Evolutionary conservation across 2,888 invertebrate species (phyloP), one percentile per base, ranked within the genome.

Genomic region (Pollenia amentaria): DNA sequence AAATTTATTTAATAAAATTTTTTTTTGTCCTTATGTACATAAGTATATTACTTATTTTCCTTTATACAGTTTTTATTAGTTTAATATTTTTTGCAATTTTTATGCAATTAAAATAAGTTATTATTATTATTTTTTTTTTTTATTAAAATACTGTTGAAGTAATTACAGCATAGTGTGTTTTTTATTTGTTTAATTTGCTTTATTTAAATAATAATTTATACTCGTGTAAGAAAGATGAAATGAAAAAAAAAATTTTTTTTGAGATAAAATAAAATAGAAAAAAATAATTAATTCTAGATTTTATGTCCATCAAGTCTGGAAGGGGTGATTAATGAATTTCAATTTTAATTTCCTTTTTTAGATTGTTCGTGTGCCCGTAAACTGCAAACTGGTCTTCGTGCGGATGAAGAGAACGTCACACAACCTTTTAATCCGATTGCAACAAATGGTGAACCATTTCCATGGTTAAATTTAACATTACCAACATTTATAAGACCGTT

Each of bases 401-500:
- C 95, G 90, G 95, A 95, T 90, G 95, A 95, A 91, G 95, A 95
- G 90, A 95, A 95, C 92, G 94, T 94, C 91, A 95, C 95, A 88
- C 94, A 94, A 90, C 94, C 94, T 87, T 94, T 95, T 89, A 95
- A 95, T 91, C 96, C 96, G 85, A 94, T 95, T 90, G 96, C 96
- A 85, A 96, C 96, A 81, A 96, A 96, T 90, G 96, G 96, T 21
- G 95, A 97, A 93, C 94, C 95, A 88, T 97, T 96, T 92, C 96
- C 97, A 82, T 97, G 97, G 96, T 95, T 96, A 90, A 95, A 96
- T 91, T 94, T 96, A 89, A 95, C 97, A 88, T 95, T 98, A 89
- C 98, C 98, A 0, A 95, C 95, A 51, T 96, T 95, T 92, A 95
- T 96, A 57, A 95, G 95, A 91, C 98, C 98, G 14, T 95, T 96